phyloP scores from a whole-genome alignment of 2,113 vertebrate species.

The Rhinolophus sinicus region DNA sequence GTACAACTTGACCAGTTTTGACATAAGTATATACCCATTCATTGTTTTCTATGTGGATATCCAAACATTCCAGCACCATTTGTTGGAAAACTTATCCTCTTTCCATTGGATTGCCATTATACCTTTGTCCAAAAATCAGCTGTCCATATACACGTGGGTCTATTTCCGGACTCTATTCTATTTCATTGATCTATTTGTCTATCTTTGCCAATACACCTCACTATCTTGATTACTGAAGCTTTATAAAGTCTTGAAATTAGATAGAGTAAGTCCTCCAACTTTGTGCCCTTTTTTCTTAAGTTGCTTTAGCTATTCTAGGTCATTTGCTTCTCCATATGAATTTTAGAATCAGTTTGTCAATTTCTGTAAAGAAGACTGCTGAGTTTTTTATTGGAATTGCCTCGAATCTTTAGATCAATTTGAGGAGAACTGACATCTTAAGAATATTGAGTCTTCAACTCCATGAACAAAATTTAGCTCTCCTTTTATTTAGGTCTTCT shows the following conservation, averaged over 20 bases:
- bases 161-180: neutral
- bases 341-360: slow-evolving; percentile 32
- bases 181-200: neutral
- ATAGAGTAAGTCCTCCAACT: neutral
- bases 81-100: neutral
- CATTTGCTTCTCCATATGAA: neutral
- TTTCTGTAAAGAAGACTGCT: slow-evolving; percentile 35
- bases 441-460: neutral
- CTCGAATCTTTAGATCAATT: neutral
- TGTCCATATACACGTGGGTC: neutral
- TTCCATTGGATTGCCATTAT: neutral
- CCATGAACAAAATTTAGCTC: neutral
- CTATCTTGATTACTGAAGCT: neutral
- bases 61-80: neutral
- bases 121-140: slow-evolving; percentile 19
- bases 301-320: slow-evolving; percentile 8
- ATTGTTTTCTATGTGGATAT: neutral
- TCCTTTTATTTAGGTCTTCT: slow-evolving; percentile 8
- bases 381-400: neutral
- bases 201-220: neutral
- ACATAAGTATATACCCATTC: neutral
- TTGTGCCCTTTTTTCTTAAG: neutral
- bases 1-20: slow-evolving; percentile 10
- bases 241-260: slow-evolving; percentile 42
- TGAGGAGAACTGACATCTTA: neutral